Evolutionary conservation across 1,140 invertebrate species (phyloP).

Genomic region (Eriocheir sinensis): DNA sequence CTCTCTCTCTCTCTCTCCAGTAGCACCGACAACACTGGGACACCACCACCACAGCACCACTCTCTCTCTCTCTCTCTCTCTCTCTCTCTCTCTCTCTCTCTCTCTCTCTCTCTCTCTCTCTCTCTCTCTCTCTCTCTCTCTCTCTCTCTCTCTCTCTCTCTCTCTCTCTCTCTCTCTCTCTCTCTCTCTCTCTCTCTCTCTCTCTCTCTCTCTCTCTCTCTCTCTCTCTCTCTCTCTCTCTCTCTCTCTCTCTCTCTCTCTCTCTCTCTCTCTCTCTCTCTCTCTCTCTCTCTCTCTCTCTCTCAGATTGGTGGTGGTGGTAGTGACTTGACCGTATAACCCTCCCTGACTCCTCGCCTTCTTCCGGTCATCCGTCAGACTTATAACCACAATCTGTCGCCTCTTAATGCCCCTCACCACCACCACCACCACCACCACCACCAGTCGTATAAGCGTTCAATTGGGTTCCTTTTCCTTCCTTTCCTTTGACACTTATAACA

Average conservation of each 20-base stretch:
- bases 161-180: no score
- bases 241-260: no score
- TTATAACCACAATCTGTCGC: background rate
- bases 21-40: background rate
- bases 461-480: background rate
- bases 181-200: no score
- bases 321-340: no score
- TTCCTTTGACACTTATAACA: background rate
- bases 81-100: conserved; percentile 14
- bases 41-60: background rate
- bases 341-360: background rate
- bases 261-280: no score
- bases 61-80: background rate
- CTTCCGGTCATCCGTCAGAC: conserved; percentile 20
- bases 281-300: no score
- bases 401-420: background rate
- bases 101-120: background rate
- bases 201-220: no score
- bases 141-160: background rate
- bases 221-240: no score
- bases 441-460: background rate
- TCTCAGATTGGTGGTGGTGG: no score
- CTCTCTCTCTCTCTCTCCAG: conserved; percentile 16
- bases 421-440: no score
- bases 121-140: background rate